These are phyloP conservation scores for Antennarius maculatus DNA, from an alignment of 2,797 vertebrate genomes.

Conservation along the genomic window DNA sequence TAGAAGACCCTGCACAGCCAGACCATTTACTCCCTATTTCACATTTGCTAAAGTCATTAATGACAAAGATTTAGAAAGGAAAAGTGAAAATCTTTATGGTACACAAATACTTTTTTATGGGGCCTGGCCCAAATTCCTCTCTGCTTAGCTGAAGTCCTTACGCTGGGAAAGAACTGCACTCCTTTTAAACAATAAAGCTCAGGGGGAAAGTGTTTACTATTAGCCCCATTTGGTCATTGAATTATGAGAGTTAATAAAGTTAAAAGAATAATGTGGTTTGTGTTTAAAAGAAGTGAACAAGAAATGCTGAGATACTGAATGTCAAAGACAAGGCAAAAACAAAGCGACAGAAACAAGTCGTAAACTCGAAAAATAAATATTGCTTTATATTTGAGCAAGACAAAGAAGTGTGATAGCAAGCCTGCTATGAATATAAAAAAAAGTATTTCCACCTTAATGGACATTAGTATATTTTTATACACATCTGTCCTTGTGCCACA, in stretches of 20 bases:
- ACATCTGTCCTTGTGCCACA: conserved; percentile 41
- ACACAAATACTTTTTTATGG: conserved; percentile 83
- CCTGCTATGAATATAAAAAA: conserved; percentile 45
- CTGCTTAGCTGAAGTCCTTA: conserved; percentile 79
- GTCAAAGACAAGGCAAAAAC: conserved; percentile 30
- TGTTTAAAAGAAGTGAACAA: conserved; percentile 63
- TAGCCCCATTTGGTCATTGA: conserved; percentile 56
- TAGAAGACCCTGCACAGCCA: conserved; percentile 76
- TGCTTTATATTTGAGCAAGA: conserved; percentile 41
- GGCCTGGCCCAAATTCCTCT: conserved; percentile 81
- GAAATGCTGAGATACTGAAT: conserved; percentile 38
- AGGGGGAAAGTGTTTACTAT: conserved; percentile 73
- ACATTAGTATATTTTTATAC: conserved; percentile 33
- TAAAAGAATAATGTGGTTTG: conserved; percentile 73
- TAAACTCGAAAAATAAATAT: conserved; percentile 20
- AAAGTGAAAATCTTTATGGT: conserved; percentile 81
- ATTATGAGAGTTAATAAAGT: conserved; percentile 79
- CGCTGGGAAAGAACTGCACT: conserved; percentile 80
- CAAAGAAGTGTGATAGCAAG: conserved; percentile 32
- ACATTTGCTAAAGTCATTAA: conserved; percentile 89
- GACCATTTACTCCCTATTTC: conserved; percentile 76
- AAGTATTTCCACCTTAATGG: conserved; percentile 20
- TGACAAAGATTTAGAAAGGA: conserved; percentile 82
- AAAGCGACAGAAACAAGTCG: conserved; percentile 26
- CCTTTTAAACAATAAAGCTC: conserved; percentile 81